Conservation (phyloP, 2,113 vertebrate species). For the Himantopus leucocephalus region DNA sequence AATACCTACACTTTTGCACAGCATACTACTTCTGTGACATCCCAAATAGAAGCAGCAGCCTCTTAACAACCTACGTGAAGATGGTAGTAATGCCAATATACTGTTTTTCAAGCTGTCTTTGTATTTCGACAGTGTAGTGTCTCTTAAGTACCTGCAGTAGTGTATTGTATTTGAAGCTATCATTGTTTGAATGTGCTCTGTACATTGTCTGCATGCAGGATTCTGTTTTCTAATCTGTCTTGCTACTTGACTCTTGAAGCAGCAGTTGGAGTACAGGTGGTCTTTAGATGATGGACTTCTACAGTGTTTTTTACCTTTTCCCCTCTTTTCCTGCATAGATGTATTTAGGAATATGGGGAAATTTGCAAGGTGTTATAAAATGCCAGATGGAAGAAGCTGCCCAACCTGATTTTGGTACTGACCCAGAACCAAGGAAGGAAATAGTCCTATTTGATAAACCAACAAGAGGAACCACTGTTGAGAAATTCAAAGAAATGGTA, state of each 20-base stretch:
- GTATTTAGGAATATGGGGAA: slow-evolving; percentile 93
- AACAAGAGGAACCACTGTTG: slow-evolving; percentile 92
- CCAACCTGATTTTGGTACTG: slow-evolving; percentile 85
- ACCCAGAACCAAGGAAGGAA: slow-evolving; percentile 89
- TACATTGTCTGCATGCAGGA: background rate
- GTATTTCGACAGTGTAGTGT: background rate
- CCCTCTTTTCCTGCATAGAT: slow-evolving; percentile 75
- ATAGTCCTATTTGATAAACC: slow-evolving; percentile 88
- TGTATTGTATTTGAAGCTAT: background rate
- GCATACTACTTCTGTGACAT: background rate
- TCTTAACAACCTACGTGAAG: fast-evolving
- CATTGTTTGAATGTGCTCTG: background rate
- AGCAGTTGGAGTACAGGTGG: background rate
- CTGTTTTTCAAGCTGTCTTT: background rate
- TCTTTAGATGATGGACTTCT: background rate
- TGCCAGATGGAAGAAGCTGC: slow-evolving; percentile 90
- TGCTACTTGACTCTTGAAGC: background rate
- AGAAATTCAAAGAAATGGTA: slow-evolving; percentile 98
- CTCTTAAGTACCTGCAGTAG: background rate
- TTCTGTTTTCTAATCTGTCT: background rate
- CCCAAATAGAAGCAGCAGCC: background rate
- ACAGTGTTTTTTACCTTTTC: background rate
- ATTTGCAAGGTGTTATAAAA: slow-evolving; percentile 92
- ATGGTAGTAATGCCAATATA: background rate
- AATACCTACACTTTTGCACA: background rate